Evolutionary conservation across 2,797 vertebrate genomes (phyloP).

Genomic region (Taenioides sp.): DNA sequence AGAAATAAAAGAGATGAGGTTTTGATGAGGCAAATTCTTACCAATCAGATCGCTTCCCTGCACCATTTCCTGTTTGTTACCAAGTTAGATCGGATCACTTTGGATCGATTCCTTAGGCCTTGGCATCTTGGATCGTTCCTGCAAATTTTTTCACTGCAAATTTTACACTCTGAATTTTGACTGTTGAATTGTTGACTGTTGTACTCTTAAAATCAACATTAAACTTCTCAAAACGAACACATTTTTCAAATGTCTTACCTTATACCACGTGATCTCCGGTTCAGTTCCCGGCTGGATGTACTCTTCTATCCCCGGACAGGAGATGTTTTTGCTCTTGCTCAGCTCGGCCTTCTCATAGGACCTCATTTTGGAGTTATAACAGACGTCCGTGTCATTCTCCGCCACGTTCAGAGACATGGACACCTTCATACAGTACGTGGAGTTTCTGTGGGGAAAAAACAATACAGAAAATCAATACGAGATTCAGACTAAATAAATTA

Average conservation of each 20-base stretch:
- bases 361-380: slow-evolving; percentile 98
- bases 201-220: background rate
- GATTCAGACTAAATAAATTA: slow-evolving; percentile 10
- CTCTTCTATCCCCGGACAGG: slow-evolving; percentile 92
- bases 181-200: background rate
- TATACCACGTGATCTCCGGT: slow-evolving; percentile 94
- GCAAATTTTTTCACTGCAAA: no score
- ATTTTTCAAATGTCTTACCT: slow-evolving; percentile 76
- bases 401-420: slow-evolving; percentile 96
- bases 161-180: no score
- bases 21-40: no score
- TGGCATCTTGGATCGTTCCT: no score
- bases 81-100: no score
- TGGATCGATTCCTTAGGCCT: no score
- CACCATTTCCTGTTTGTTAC: no score
- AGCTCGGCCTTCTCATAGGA: slow-evolving; percentile 96
- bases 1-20: no score
- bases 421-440: slow-evolving; percentile 99
- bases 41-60: no score
- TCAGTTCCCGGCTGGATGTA: slow-evolving; percentile 88
- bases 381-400: slow-evolving; percentile 95
- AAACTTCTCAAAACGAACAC: background rate
- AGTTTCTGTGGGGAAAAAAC: slow-evolving; percentile 83
- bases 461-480: slow-evolving; percentile 1
- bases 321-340: slow-evolving; percentile 96